A percentile compares a stretch with the other conserved stretches of the same genome.
Conservation (phyloP, 2,113 vertebrate genomes). For the Macquaria ambigua region DNA sequence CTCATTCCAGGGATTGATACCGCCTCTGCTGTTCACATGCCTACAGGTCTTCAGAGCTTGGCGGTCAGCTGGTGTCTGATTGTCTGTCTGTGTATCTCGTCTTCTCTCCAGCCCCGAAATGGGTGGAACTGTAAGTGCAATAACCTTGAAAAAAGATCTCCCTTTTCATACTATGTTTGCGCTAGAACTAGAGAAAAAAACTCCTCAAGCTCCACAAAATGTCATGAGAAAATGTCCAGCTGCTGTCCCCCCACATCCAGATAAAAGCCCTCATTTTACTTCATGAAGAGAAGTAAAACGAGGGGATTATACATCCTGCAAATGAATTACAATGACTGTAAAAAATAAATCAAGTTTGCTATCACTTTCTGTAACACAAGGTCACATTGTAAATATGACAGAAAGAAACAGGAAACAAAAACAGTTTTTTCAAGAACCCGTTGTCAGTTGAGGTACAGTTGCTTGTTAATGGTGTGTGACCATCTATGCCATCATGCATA, state of each 20-base stretch:
- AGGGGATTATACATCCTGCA: constrained; percentile 25
- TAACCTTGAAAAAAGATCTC: constrained; percentile 69
- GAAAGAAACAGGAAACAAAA: not conserved
- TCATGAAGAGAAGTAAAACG: constrained; percentile 23
- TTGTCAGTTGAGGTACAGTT: constrained; percentile 44
- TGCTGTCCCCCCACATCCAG: constrained; percentile 50
- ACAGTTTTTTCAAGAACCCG: constrained; percentile 33
- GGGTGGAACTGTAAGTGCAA: constrained; percentile 52
- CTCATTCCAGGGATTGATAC: constrained; percentile 82
- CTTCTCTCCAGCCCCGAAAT: constrained; percentile 54
- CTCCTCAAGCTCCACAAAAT: constrained; percentile 29
- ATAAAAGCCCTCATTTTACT: constrained; percentile 34
- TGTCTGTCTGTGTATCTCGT: constrained; percentile 50
- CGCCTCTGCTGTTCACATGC: constrained; percentile 73
- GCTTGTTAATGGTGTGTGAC: constrained; percentile 41
- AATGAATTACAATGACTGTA: constrained; percentile 7
- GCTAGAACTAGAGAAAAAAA: constrained; percentile 29
- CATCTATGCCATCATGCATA: not conserved
- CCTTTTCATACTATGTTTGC: constrained; percentile 30
- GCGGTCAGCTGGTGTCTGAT: constrained; percentile 59
- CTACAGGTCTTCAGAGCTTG: constrained; percentile 73
- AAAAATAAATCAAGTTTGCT: not conserved
- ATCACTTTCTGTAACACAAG: constrained; percentile 16
- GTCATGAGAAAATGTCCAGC: constrained; percentile 43
- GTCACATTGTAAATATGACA: constrained; percentile 13